A percentile compares a stretch with the other conserved stretches of the same genome.
Evolutionary conservation across 2,797 vertebrate species (phyloP).

Genomic region (Dallia pectoralis): DNA sequence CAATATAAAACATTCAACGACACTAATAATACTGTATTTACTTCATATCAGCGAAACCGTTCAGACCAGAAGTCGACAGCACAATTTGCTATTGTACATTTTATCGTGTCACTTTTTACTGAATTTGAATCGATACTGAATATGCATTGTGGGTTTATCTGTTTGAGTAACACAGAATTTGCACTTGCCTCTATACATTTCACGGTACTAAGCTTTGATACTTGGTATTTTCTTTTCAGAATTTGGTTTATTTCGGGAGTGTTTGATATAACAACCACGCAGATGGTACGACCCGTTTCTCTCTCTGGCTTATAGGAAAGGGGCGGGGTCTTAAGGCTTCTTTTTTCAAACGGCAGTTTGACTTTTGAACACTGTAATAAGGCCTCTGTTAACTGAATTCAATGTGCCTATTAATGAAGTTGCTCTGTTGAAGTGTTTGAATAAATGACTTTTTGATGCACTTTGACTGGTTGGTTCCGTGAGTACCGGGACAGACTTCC

Average conservation of each 20-base stretch:
- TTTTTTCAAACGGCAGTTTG: constrained; percentile 3
- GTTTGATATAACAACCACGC: constrained; percentile 1
- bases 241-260: constrained; percentile 5
- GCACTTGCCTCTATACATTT: constrained; percentile 6
- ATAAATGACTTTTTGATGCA: constrained; percentile 50
- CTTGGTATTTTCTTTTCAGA: background rate
- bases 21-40: background rate
- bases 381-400: constrained; percentile 33
- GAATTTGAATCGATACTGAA: background rate
- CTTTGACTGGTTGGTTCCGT: constrained; percentile 24
- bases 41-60: background rate
- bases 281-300: background rate
- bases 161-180: constrained; percentile 5
- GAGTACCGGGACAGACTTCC: background rate
- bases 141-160: background rate
- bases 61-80: background rate
- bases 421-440: constrained; percentile 41
- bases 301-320: background rate
- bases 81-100: constrained; percentile 3
- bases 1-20: background rate
- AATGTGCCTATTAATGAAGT: constrained; percentile 41
- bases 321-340: background rate
- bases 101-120: background rate
- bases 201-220: constrained; percentile 8
- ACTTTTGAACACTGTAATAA: background rate